Conservation (phyloP, 1,140 invertebrate genomes). For the Penaeus japonicus region DNA sequence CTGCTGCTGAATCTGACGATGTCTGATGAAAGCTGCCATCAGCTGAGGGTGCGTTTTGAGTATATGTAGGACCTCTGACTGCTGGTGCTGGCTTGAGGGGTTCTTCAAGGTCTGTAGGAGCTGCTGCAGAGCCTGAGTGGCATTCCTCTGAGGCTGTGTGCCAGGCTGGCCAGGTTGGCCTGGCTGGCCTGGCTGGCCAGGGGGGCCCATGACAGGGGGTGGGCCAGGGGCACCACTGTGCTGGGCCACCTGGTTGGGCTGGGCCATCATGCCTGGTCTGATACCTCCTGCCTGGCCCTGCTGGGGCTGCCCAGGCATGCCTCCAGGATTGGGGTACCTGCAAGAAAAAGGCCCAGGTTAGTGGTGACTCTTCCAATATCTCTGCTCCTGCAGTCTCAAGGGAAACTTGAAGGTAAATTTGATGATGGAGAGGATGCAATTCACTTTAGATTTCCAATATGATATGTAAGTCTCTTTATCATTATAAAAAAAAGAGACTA, state of each 20-base stretch:
- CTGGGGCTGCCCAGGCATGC: constrained; percentile 45
- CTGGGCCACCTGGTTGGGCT: constrained; percentile 46
- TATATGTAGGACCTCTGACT: constrained; percentile 88
- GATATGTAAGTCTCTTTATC: too few relatives aligned
- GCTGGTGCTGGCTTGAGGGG: constrained; percentile 89
- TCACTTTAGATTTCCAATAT: too few relatives aligned
- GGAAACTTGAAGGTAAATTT: too few relatives aligned
- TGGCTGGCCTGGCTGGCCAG: constrained; percentile 60
- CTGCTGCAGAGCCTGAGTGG: constrained; percentile 80
- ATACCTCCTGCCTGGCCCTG: constrained; percentile 53
- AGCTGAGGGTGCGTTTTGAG: constrained; percentile 93
- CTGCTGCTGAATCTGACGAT: constrained; percentile 73
- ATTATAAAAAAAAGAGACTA: too few relatives aligned
- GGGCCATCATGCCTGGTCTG: constrained; percentile 52
- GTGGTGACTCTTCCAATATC: neutral
- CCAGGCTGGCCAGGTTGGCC: constrained; percentile 52
- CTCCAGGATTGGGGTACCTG: constrained; percentile 53
- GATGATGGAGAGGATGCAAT: too few relatives aligned
- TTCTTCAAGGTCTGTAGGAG: constrained; percentile 88
- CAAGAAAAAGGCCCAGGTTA: neutral
- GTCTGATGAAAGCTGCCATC: constrained; percentile 96
- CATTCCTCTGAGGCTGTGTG: constrained; percentile 70
- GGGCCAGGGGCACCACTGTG: constrained; percentile 63
- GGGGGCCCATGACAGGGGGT: constrained; percentile 63
- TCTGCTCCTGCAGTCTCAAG: neutral